Percentiles rank a stretch among this genome's conserved stretches.
phyloP scores from a whole-genome alignment of 2,888 invertebrate genomes.

The Lasius platythorax region DNA sequence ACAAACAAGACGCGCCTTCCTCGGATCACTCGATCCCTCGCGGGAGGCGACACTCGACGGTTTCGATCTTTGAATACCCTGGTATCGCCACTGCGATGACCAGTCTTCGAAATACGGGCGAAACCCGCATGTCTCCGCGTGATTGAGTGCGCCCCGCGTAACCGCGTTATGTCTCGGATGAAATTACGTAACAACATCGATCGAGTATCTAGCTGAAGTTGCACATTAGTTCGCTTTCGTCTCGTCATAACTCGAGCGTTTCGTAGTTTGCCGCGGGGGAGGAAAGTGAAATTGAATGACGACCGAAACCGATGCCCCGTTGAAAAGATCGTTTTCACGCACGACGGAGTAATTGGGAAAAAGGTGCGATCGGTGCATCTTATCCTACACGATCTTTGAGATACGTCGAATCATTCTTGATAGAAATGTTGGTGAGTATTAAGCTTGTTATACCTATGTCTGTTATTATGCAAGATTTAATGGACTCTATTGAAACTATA shows the following conservation, averaged over 20 bases:
- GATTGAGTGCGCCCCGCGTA: conserved; percentile 29
- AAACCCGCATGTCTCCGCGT: conserved; percentile 75
- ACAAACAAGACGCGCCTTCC: conserved; percentile 67
- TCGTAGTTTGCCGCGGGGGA: conserved; percentile 22
- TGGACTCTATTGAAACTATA: not conserved
- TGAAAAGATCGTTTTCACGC: conserved; percentile 26
- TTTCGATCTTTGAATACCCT: conserved; percentile 83
- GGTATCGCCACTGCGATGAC: conserved; percentile 80
- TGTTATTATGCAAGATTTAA: conserved; percentile 29
- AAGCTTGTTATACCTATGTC: not conserved
- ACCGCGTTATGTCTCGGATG: conserved; percentile 5
- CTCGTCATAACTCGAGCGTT: not conserved
- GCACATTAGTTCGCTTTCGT: conserved; percentile 33
- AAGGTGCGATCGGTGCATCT: conserved; percentile 42
- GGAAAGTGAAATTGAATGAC: conserved; percentile 49
- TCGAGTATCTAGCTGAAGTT: conserved; percentile 34
- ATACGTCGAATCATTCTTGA: conserved; percentile 48
- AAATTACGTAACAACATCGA: conserved; percentile 25
- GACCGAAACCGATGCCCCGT: conserved; percentile 24
- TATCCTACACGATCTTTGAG: conserved; percentile 43
- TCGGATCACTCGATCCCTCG: conserved; percentile 75
- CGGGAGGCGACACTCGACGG: conserved; percentile 72
- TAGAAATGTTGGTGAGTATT: conserved; percentile 69
- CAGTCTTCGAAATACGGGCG: conserved; percentile 83
- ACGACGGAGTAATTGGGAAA: conserved; percentile 6